Percentiles rank a stretch among this genome's conserved stretches.
Conservation (phyloP, 2,113 vertebrate species). For the Heloderma charlesbogerti region DNA sequence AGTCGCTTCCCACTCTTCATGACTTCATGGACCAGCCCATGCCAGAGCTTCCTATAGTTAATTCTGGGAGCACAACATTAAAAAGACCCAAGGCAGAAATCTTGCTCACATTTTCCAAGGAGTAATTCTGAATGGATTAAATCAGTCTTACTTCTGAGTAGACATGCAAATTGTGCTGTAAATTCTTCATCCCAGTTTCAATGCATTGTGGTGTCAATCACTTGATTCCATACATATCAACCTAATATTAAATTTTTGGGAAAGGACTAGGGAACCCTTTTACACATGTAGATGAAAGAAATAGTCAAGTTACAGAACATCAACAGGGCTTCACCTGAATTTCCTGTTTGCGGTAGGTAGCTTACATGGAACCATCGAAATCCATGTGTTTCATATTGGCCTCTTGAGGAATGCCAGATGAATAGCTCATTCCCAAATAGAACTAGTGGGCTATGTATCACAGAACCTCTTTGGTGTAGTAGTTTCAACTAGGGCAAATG, state of each 20-base stretch:
- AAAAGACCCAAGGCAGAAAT: background rate
- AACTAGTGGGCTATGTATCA: background rate
- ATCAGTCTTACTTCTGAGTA: too few relatives aligned
- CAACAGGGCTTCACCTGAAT: background rate
- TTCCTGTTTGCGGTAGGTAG: background rate
- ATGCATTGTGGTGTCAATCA: background rate
- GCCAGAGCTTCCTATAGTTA: too few relatives aligned
- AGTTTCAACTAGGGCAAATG: background rate
- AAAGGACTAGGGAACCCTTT: background rate
- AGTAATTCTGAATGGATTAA: too few relatives aligned
- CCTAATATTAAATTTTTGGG: background rate
- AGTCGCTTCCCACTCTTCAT: too few relatives aligned
- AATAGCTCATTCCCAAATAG: background rate
- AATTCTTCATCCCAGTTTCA: constrained; percentile 32
- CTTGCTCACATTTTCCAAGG: too few relatives aligned
- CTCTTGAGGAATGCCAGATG: constrained; percentile 23
- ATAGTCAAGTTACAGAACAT: background rate
- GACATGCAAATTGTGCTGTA: background rate
- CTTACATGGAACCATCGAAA: background rate
- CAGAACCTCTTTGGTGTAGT: background rate
- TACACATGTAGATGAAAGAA: background rate
- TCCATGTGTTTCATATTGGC: background rate
- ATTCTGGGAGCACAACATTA: background rate
- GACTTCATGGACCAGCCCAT: too few relatives aligned
- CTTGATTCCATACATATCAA: constrained; percentile 10